These are phyloP conservation scores for Pedetes capensis DNA, from an alignment of 2,113 vertebrate genomes.

Conservation along the genomic window DNA sequence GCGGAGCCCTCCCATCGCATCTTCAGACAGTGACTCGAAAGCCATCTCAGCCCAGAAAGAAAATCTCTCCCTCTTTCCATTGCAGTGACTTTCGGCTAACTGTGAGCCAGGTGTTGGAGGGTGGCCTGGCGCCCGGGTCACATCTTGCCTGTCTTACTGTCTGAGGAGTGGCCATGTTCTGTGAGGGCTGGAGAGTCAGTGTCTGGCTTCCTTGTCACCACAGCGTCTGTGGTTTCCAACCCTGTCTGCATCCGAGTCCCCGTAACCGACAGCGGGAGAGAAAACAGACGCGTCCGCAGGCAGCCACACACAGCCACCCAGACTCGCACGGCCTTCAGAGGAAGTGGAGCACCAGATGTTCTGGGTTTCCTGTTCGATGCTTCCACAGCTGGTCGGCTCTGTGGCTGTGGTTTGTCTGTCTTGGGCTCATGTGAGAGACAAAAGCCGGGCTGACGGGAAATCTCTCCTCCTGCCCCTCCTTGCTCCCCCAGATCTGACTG, in stretches of 20 bases:
- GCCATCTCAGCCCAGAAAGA: constrained; percentile 14
- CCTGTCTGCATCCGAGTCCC: constrained; percentile 58
- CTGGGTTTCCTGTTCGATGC: constrained; percentile 74
- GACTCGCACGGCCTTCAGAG: constrained; percentile 42
- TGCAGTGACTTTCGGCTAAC: neutral
- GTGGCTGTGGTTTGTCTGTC: constrained; percentile 82
- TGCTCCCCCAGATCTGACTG: constrained; percentile 22
- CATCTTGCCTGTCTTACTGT: neutral
- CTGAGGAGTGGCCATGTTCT: neutral
- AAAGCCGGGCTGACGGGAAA: constrained; percentile 73
- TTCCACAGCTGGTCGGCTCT: constrained; percentile 73
- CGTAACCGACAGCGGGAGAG: constrained; percentile 41
- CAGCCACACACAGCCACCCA: constrained; percentile 12
- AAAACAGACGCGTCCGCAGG: constrained; percentile 12
- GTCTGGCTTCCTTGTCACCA: constrained; percentile 69
- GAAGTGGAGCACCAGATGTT: constrained; percentile 81
- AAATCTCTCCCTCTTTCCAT: neutral
- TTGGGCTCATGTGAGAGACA: constrained; percentile 76
- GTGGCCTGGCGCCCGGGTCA: constrained; percentile 9
- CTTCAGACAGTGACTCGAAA: constrained; percentile 38
- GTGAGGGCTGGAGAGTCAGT: neutral
- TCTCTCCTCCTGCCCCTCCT: neutral
- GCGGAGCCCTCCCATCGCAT: neutral
- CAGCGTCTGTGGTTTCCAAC: constrained; percentile 63
- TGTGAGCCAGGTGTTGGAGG: neutral